A percentile compares a stretch with the other conserved stretches of the same genome.
These are phyloP conservation scores for Monopterus albus DNA, from an alignment of 2,113 vertebrate genomes.

Conservation along the genomic window DNA sequence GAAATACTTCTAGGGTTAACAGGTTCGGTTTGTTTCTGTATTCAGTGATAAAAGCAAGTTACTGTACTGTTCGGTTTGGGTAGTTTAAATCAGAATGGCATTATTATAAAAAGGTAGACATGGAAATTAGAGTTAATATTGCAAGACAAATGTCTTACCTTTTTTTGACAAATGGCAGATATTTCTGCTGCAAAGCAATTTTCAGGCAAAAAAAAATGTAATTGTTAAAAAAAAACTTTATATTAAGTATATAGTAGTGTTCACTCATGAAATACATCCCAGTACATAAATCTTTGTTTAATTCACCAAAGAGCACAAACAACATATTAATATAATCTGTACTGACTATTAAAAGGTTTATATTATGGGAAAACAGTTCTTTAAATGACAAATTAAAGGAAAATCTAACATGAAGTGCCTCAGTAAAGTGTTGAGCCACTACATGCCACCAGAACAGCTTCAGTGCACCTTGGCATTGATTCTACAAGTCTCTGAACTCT, in stretches of 20 bases:
- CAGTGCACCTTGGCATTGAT: too few relatives aligned
- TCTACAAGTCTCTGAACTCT: too few relatives aligned
- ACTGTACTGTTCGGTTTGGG: not conserved
- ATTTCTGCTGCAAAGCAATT: constrained; percentile 98
- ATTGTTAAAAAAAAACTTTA: not conserved
- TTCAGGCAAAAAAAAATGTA: too few relatives aligned
- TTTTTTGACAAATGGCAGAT: constrained; percentile 99
- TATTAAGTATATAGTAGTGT: not conserved
- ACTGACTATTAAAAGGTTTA: too few relatives aligned
- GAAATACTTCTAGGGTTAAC: constrained; percentile 1
- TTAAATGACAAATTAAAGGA: too few relatives aligned
- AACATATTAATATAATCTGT: too few relatives aligned
- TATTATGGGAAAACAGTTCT: too few relatives aligned
- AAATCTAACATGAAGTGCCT: too few relatives aligned
- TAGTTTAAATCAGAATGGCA: not conserved
- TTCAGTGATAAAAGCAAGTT: not conserved
- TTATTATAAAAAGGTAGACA: constrained; percentile 2
- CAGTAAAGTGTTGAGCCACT: too few relatives aligned
- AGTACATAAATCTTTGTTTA: too few relatives aligned
- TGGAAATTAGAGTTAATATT: constrained; percentile 66
- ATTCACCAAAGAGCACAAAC: too few relatives aligned
- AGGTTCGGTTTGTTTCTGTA: not conserved
- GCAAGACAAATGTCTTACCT: constrained; percentile 89
- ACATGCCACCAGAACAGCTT: too few relatives aligned
- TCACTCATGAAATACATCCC: not conserved